A percentile compares a stretch with the other conserved stretches of the same genome.
These are phyloP conservation scores for Neomorphus geoffroyi DNA, from an alignment of 2,797 vertebrate species.

Conservation along the genomic window DNA sequence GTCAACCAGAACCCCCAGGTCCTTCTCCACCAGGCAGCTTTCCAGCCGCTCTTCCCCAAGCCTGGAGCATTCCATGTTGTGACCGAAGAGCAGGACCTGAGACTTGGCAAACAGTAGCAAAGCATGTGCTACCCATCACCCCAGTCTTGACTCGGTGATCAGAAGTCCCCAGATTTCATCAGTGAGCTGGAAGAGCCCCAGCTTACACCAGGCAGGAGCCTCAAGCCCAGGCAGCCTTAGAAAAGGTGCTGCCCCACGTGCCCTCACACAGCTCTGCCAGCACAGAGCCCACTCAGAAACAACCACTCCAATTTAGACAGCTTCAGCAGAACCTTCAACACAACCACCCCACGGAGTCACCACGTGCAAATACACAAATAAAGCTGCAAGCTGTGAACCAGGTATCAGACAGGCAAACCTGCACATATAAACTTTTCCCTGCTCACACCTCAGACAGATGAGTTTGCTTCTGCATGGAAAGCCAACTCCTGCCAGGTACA, in stretches of 20 bases:
- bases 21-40: too few species aligned
- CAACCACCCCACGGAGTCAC: rapidly evolving
- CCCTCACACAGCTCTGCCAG: not conserved
- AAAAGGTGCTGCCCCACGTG: not conserved
- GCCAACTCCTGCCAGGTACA: not conserved
- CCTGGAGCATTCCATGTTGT: too few species aligned
- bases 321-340: not conserved
- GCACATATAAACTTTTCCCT: not conserved
- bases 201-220: rapidly evolving
- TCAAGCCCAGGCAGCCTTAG: not conserved
- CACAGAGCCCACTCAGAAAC: not conserved
- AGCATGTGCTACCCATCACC: rapidly evolving
- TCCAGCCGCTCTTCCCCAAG: too few species aligned
- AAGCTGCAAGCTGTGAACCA: rapidly evolving
- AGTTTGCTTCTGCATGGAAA: not conserved
- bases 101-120: not conserved
- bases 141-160: not conserved
- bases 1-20: too few species aligned
- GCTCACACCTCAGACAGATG: not conserved
- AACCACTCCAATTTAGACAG: rapidly evolving
- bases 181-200: not conserved
- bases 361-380: rapidly evolving
- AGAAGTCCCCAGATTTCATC: not conserved
- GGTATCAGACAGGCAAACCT: rapidly evolving
- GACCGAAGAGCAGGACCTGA: too few species aligned